Evolutionary conservation across 2,888 invertebrate genomes (phyloP).

Genomic region (Malacosoma neustria): DNA sequence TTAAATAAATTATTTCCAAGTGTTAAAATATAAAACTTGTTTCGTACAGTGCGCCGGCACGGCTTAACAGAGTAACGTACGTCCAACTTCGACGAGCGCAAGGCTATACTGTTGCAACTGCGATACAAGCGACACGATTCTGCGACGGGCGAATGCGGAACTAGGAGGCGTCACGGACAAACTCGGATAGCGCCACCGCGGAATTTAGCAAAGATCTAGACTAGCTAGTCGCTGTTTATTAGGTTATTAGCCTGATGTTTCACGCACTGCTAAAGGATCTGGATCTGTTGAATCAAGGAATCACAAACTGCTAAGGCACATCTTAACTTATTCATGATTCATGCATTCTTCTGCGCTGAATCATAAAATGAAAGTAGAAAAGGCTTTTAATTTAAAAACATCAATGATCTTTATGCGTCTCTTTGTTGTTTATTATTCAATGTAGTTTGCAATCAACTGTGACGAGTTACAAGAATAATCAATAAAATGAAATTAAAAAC

Average conservation of each 20-base stretch:
- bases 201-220: slow-evolving; percentile 40
- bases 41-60: slow-evolving; percentile 36
- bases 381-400: background rate
- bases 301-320: background rate
- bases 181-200: slow-evolving; percentile 10
- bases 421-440: too few species aligned
- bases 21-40: slow-evolving; percentile 51
- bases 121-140: slow-evolving; percentile 44
- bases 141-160: slow-evolving; percentile 36
- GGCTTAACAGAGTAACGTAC: slow-evolving; percentile 26
- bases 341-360: slow-evolving; percentile 8
- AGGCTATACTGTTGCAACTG: slow-evolving; percentile 46
- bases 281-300: background rate
- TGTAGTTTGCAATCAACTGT: too few species aligned
- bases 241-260: slow-evolving; percentile 22
- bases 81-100: slow-evolving; percentile 44
- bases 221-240: slow-evolving; percentile 31
- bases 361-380: background rate
- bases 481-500: too few species aligned
- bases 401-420: too few species aligned
- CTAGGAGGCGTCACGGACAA: slow-evolving; percentile 38
- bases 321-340: slow-evolving; percentile 1
- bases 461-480: too few species aligned
- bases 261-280: slow-evolving; percentile 5
- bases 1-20: slow-evolving; percentile 19